Evolutionary conservation across 2,888 invertebrate genomes (phyloP).

Genomic region (Philhelius pedissequus): DNA sequence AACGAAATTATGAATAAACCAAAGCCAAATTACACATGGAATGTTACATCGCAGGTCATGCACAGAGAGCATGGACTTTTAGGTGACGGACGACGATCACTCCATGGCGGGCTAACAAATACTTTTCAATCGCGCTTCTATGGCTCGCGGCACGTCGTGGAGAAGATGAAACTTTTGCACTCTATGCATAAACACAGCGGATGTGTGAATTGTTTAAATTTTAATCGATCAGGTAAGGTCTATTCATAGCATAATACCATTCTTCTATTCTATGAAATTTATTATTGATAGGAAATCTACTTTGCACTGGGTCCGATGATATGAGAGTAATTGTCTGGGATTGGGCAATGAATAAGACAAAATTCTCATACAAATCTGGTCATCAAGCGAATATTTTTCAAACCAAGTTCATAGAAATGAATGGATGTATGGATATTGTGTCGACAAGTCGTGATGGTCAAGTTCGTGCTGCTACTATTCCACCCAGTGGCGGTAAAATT

Average conservation of each 20-base stretch:
- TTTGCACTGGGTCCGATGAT: slow-evolving; percentile 96
- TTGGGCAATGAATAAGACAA: slow-evolving; percentile 87
- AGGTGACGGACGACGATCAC: slow-evolving; percentile 56
- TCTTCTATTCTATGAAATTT: not conserved
- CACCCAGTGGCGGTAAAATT: slow-evolving; percentile 80
- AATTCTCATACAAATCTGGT: slow-evolving; percentile 87
- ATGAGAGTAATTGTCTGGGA: slow-evolving; percentile 92
- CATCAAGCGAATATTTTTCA: slow-evolving; percentile 95
- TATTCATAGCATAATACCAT: not conserved
- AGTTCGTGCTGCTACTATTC: slow-evolving; percentile 83
- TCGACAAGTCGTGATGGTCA: slow-evolving; percentile 95
- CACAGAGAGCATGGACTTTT: slow-evolving; percentile 74
- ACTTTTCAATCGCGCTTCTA: slow-evolving; percentile 86
- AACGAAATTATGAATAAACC: slow-evolving; percentile 72
- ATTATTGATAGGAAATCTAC: slow-evolving; percentile 80
- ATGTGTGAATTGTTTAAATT: slow-evolving; percentile 95
- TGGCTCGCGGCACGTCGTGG: slow-evolving; percentile 89
- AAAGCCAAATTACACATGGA: slow-evolving; percentile 75
- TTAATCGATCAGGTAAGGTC: slow-evolving; percentile 81
- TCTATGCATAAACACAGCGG: slow-evolving; percentile 89
- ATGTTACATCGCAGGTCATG: slow-evolving; percentile 72
- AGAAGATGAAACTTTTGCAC: slow-evolving; percentile 88
- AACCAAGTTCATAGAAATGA: slow-evolving; percentile 89
- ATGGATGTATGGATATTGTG: slow-evolving; percentile 89
- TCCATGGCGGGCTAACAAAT: slow-evolving; percentile 64